A percentile compares a stretch with the other conserved stretches of the same genome.
Evolutionary conservation across 2,797 vertebrate genomes (phyloP).

Genomic region (Xyrichtys novacula): DNA sequence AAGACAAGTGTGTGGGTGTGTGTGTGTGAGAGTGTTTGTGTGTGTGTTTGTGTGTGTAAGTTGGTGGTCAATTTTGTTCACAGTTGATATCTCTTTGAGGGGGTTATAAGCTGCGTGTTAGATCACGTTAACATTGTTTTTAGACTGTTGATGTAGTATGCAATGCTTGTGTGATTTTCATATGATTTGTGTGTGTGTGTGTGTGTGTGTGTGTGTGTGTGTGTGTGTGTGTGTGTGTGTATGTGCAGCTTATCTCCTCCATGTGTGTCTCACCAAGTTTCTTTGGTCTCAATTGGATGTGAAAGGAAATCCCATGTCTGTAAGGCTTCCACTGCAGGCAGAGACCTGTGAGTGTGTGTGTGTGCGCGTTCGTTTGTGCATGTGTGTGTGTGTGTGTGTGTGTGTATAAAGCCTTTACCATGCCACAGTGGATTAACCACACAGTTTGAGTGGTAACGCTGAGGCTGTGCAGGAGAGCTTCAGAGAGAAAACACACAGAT

Average conservation of each 20-base stretch:
- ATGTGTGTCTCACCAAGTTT: slow-evolving; percentile 65
- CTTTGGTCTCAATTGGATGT: slow-evolving; percentile 75
- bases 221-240: slow-evolving; percentile 37
- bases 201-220: too few relatives aligned
- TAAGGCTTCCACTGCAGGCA: slow-evolving; percentile 72
- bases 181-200: slow-evolving; percentile 44
- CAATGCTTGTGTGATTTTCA: slow-evolving; percentile 47
- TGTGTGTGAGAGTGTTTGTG: not conserved
- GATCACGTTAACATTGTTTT: slow-evolving; percentile 63
- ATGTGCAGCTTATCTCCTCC: slow-evolving; percentile 52
- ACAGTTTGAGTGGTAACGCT: slow-evolving; percentile 52
- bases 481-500: slow-evolving; percentile 31
- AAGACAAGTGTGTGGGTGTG: slow-evolving; percentile 3
- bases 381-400: slow-evolving; percentile 33
- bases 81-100: slow-evolving; percentile 48
- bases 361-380: slow-evolving; percentile 40
- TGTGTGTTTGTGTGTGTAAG: not conserved
- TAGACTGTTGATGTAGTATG: slow-evolving; percentile 51
- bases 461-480: slow-evolving; percentile 54
- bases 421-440: slow-evolving; percentile 74
- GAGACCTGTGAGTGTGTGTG: slow-evolving; percentile 53
- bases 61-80: slow-evolving; percentile 36
- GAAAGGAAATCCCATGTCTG: slow-evolving; percentile 79
- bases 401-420: slow-evolving; percentile 43
- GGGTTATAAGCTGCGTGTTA: slow-evolving; percentile 63